phyloP scores from a whole-genome alignment of 2,797 vertebrate genomes.

The Bovichtus diacanthus region DNA sequence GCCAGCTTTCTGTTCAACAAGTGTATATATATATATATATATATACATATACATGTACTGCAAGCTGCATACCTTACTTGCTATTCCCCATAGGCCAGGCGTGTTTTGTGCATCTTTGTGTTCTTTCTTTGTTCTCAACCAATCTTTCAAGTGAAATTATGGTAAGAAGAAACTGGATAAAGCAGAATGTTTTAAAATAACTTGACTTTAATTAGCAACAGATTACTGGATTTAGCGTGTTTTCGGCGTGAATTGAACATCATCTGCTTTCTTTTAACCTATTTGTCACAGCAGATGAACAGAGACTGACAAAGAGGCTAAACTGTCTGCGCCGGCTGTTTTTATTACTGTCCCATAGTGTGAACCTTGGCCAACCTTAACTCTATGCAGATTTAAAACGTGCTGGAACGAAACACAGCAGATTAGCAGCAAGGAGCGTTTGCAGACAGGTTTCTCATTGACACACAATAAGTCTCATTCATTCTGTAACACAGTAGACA shows the following conservation, averaged over 20 bases:
- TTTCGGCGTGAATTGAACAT: slow-evolving; percentile 9
- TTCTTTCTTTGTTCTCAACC: slow-evolving; percentile 15
- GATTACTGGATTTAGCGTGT: slow-evolving; percentile 15
- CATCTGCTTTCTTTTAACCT: slow-evolving; percentile 37
- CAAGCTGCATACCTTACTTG: slow-evolving; percentile 18
- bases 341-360: slow-evolving; percentile 44
- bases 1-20: slow-evolving; percentile 32
- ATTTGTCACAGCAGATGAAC: slow-evolving; percentile 22
- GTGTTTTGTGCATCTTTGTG: slow-evolving; percentile 16
- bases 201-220: slow-evolving; percentile 37
- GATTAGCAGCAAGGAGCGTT: slow-evolving; percentile 70
- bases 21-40: too few relatives aligned
- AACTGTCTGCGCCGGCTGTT: slow-evolving; percentile 31
- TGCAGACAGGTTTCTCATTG: slow-evolving; percentile 40
- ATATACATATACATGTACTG: slow-evolving; percentile 8
- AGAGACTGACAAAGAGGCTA: not conserved
- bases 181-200: slow-evolving; percentile 3
- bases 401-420: slow-evolving; percentile 53
- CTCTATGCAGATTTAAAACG: slow-evolving; percentile 61
- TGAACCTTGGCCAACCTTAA: slow-evolving; percentile 56
- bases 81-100: slow-evolving; percentile 8
- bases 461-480: slow-evolving; percentile 60
- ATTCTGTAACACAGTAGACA: slow-evolving; percentile 30
- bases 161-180: slow-evolving; percentile 34
- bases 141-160: not conserved